phyloP scores from a whole-genome alignment of 2,113 vertebrate genomes.

The Podiceps cristatus region DNA sequence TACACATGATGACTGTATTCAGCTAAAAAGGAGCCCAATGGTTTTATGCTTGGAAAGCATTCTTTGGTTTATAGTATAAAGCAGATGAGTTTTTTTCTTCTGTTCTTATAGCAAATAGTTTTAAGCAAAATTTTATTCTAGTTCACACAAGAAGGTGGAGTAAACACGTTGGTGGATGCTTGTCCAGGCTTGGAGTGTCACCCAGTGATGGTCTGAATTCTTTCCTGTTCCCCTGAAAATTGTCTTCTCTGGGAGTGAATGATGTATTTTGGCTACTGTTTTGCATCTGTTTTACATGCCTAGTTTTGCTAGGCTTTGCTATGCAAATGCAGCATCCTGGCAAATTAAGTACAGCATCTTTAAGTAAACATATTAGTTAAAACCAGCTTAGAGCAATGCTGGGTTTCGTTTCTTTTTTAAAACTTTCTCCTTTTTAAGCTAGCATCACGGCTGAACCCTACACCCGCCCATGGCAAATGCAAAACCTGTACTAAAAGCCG shows the following conservation, averaged over 20 bases:
- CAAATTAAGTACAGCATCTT: neutral
- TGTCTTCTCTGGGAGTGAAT: too few relatives aligned
- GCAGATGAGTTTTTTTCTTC: fast-evolving
- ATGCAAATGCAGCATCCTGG: neutral
- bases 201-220: too few relatives aligned
- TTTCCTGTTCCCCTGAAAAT: neutral
- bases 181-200: neutral
- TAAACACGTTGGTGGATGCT: neutral
- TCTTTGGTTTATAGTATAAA: neutral
- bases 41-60: neutral
- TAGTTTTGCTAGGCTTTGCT: neutral
- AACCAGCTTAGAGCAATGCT: neutral
- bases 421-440: neutral
- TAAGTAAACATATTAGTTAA: neutral
- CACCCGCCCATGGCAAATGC: fast-evolving
- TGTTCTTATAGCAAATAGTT: neutral
- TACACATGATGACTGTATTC: neutral
- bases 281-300: neutral
- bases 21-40: fast-evolving
- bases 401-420: neutral
- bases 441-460: neutral
- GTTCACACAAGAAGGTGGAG: neutral
- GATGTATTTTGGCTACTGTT: neutral
- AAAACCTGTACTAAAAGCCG: fast-evolving
- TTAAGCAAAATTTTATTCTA: neutral